These are phyloP conservation scores for Mylabris phalerata DNA, from an alignment of 1,140 invertebrate species.

Conservation along the genomic window DNA sequence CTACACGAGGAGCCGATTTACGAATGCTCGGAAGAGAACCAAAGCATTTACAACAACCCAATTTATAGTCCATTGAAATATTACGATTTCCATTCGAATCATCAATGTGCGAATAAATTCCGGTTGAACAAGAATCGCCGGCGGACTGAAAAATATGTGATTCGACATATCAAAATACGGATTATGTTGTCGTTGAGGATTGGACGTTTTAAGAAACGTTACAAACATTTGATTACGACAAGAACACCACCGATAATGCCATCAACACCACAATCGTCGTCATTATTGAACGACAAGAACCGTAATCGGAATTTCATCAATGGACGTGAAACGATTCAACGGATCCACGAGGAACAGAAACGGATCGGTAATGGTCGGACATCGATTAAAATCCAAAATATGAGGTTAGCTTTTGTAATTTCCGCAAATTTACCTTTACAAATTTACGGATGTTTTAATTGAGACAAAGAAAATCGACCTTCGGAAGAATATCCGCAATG, in stretches of 20 bases:
- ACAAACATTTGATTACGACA: not conserved
- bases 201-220: conserved; percentile 22
- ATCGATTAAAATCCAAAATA: conserved; percentile 39
- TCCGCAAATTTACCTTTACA: not conserved
- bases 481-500: not conserved
- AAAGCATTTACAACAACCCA: conserved; percentile 36
- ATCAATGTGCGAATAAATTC: not conserved
- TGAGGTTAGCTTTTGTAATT: conserved; percentile 31
- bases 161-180: conserved; percentile 37
- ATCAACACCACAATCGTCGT: too few relatives aligned
- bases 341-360: conserved; percentile 35
- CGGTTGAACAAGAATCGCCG: conserved; percentile 17
- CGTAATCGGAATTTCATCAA: too few relatives aligned
- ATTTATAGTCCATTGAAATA: conserved; percentile 23
- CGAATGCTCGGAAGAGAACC: conserved; percentile 38
- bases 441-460: too few relatives aligned
- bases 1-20: conserved; percentile 37
- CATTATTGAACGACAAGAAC: too few relatives aligned
- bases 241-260: too few relatives aligned
- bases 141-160: conserved; percentile 38
- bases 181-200: conserved; percentile 39
- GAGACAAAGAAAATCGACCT: too few relatives aligned
- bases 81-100: conserved; percentile 26
- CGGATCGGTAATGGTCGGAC: conserved; percentile 37
- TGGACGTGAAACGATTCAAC: not conserved